These are phyloP conservation scores for Orchesella flavescens DNA, from an alignment of 2,888 invertebrate species.

Conservation along the genomic window DNA sequence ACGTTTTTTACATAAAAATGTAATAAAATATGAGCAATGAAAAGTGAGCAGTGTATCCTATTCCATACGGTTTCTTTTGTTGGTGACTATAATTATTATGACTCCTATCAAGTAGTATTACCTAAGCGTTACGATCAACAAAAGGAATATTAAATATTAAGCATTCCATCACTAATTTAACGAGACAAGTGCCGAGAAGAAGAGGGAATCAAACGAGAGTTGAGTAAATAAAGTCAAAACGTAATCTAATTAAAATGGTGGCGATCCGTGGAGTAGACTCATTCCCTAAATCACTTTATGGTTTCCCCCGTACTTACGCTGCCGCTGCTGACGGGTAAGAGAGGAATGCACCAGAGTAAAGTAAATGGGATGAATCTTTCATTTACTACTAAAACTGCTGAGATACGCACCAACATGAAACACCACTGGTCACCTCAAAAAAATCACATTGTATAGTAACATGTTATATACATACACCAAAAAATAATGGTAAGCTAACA, in stretches of 20 bases:
- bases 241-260: conserved; percentile 59
- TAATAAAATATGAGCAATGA: background rate
- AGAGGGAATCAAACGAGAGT: background rate
- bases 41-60: background rate
- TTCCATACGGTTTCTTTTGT: background rate
- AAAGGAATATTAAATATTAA: background rate
- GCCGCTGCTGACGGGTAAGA: no score
- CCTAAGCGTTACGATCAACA: conserved; percentile 39
- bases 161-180: conserved; percentile 37
- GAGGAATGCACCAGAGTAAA: no score
- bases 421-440: no score
- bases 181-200: conserved; percentile 40
- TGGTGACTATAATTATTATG: conserved; percentile 23
- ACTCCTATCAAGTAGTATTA: conserved; percentile 12
- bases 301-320: conserved; percentile 27
- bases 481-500: no score
- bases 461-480: no score
- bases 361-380: conserved; percentile 2
- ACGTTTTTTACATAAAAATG: background rate
- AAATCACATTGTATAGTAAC: no score
- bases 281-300: conserved; percentile 33
- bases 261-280: conserved; percentile 4
- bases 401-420: no score
- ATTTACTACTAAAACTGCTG: background rate
- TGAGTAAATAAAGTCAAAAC: conserved; percentile 31